phyloP scores from a whole-genome alignment of 2,113 vertebrate species.

The Trematocara stigmaticum region DNA sequence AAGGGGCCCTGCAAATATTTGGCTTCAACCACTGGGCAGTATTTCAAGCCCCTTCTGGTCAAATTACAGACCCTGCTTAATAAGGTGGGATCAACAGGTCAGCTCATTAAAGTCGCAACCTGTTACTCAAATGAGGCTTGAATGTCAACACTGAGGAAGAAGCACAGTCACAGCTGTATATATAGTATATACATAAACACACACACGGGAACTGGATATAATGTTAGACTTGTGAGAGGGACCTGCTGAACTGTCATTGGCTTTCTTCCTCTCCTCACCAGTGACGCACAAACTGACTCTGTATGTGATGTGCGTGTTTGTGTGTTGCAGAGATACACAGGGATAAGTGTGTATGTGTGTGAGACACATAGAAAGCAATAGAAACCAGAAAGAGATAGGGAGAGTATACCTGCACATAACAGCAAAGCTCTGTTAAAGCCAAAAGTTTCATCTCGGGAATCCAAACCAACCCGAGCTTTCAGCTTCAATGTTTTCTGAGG shows the following conservation, averaged over 20 bases:
- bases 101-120: conserved; percentile 19
- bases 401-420: background rate
- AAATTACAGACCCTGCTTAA: background rate
- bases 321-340: background rate
- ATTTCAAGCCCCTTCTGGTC: background rate
- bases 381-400: background rate
- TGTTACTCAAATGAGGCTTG: background rate
- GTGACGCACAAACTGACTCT: background rate
- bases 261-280: background rate
- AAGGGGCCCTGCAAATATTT: background rate
- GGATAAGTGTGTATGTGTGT: background rate
- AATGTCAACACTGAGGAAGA: background rate
- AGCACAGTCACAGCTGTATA: background rate
- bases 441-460: conserved; percentile 37
- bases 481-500: conserved; percentile 13
- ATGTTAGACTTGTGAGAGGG: background rate
- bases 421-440: conserved; percentile 2
- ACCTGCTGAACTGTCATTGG: background rate
- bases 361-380: background rate
- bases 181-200: background rate
- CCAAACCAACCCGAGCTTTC: conserved; percentile 21
- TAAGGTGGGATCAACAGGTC: conserved; percentile 10
- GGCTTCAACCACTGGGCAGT: background rate
- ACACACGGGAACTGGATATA: background rate
- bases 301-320: background rate